Evolutionary conservation across 1,140 invertebrate species (phyloP), one percentile per base, ranked within the genome.

Genomic region (Papilio polytes): DNA sequence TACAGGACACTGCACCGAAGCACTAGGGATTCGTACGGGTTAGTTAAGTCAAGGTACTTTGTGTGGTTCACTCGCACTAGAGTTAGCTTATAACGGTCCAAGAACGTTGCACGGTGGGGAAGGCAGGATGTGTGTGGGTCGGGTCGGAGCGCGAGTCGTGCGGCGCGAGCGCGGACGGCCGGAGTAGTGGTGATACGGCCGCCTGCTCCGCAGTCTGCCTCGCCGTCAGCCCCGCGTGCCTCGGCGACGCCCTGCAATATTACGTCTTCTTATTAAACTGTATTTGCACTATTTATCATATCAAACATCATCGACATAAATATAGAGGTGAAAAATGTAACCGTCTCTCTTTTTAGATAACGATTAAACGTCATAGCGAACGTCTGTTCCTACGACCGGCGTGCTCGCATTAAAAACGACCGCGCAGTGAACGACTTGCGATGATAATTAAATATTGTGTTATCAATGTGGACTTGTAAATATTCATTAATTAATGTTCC

Each of bases 1-100:
- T 96, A 89, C 87, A 87, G 91, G 92, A 92, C 91, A 92, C 91
- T 90, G 84, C 84, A 90, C 87, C 85, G 87, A 90, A 92, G 86
- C 91, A 94, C 92, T 86, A 80, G 82, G 89, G 89, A 91, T 90
- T 82, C 91, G 90, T 89, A 91, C 85, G 86, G 83, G 83, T 86
- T 90, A 80, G 80, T 87, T 78, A 81, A 76, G 85, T 89, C 85
- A 44, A 79, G 83, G 72, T 83, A 83, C 82, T 81, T 87, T 85
- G 70, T 86, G 81, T 87, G 59, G 80, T 82, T 83, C 90, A 93
- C 91, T 91, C 59, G 83, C 91, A 92, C 89, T 88, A 80, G 81
- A 78, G 70, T 83, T 83, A 72, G 80, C 56, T 36, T 80, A 84
- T 85, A 82, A 82, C 80, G 82, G 85, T 90, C 74, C 66, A 80